Evolutionary conservation across 2,888 invertebrate genomes (phyloP).

Genomic region (Drosophila austrosaltans): DNA sequence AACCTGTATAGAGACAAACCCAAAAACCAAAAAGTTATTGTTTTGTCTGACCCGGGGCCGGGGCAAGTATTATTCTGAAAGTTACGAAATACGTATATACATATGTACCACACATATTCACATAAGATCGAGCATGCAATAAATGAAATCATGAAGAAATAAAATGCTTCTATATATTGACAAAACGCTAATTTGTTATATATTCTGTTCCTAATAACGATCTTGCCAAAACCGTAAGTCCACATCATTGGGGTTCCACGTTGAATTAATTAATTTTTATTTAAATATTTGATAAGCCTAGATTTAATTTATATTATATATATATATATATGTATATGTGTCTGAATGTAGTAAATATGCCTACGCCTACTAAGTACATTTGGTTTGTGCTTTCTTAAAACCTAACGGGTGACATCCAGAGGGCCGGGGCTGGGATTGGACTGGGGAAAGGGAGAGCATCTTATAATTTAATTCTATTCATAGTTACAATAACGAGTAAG

Average conservation of each 20-base stretch:
- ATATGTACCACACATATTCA: slow-evolving; percentile 15
- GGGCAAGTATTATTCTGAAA: slow-evolving; percentile 18
- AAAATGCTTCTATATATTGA: slow-evolving; percentile 24
- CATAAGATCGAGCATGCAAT: slow-evolving; percentile 17
- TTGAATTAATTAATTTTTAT: slow-evolving; percentile 17
- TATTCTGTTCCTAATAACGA: slow-evolving; percentile 3
- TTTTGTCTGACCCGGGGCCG: slow-evolving; percentile 17
- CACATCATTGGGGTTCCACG: slow-evolving; percentile 9
- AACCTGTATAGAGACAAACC: slow-evolving; percentile 17
- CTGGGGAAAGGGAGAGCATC: too few species aligned
- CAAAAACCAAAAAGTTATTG: slow-evolving; percentile 11
- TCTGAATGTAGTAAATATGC: slow-evolving; percentile 18
- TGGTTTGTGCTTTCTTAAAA: slow-evolving; percentile 70
- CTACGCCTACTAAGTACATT: slow-evolving; percentile 33
- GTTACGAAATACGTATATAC: slow-evolving; percentile 17
- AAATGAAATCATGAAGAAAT: slow-evolving; percentile 19
- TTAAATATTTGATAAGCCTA: slow-evolving; percentile 17
- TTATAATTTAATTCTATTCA: slow-evolving; percentile 34
- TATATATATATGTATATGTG: slow-evolving; percentile 33
- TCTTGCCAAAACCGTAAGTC: not conserved
- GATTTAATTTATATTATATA: slow-evolving; percentile 16
- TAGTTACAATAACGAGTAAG: slow-evolving; percentile 40
- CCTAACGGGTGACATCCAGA: slow-evolving; percentile 10
- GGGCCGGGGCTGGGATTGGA: too few species aligned
- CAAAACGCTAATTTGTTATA: slow-evolving; percentile 4